These are phyloP conservation scores for Philaethria dido DNA, from an alignment of 2,888 invertebrate genomes.

Conservation along the genomic window DNA sequence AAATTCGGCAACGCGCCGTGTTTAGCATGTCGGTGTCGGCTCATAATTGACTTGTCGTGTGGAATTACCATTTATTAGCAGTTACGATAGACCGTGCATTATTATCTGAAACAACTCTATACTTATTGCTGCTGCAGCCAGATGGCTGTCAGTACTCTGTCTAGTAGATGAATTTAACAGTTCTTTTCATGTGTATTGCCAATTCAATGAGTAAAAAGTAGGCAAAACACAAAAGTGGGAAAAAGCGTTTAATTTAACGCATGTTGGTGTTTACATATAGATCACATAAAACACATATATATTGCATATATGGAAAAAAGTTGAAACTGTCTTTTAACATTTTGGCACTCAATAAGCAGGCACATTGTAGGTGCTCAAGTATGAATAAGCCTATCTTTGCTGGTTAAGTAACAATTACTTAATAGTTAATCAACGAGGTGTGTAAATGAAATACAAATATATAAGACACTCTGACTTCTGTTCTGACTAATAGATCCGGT, in stretches of 20 bases:
- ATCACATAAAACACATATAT: no score
- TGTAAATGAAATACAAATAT: conserved; percentile 31
- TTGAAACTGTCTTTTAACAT: neutral
- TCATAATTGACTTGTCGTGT: conserved; percentile 81
- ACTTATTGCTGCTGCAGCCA: conserved; percentile 61
- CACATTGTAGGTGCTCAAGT: neutral
- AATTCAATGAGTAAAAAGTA: no score
- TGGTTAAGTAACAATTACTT: conserved; percentile 13
- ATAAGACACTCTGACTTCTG: conserved; percentile 33
- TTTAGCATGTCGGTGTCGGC: conserved; percentile 76
- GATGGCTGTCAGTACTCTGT: conserved; percentile 61
- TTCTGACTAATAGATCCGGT: conserved; percentile 44
- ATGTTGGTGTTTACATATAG: no score
- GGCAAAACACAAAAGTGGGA: no score
- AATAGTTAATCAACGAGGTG: conserved; percentile 33
- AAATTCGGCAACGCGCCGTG: conserved; percentile 69
- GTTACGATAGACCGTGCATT: conserved; percentile 60
- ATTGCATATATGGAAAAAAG: no score
- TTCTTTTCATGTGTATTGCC: conserved; percentile 15
- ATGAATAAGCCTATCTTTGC: neutral
- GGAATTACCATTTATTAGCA: conserved; percentile 80
- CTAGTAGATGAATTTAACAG: conserved; percentile 47
- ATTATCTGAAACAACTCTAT: conserved; percentile 67
- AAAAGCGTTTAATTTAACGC: no score
- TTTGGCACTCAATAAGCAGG: neutral